These are phyloP conservation scores for Venustaconcha ellipsiformis DNA, from an alignment of 1,140 invertebrate genomes.

Conservation along the genomic window DNA sequence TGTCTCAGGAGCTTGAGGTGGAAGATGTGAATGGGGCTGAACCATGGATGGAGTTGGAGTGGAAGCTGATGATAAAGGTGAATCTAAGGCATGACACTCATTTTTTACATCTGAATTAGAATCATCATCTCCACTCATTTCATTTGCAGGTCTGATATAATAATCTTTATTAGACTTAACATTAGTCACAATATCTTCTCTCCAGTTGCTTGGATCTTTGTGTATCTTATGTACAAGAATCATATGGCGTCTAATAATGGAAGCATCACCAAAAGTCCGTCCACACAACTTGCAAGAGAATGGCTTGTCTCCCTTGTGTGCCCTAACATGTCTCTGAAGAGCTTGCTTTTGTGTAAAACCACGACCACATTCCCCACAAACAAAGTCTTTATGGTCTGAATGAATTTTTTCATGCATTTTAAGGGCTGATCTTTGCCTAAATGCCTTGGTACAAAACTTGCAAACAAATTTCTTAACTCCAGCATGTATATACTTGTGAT, in stretches of 20 bases:
- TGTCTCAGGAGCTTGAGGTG: too few relatives aligned
- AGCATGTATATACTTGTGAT: slow-evolving; percentile 51
- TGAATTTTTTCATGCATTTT: slow-evolving; percentile 61
- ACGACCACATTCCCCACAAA: slow-evolving; percentile 54
- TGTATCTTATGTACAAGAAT: slow-evolving; percentile 58
- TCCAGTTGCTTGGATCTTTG: slow-evolving; percentile 48
- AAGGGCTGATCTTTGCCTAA: slow-evolving; percentile 69
- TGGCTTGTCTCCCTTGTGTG: slow-evolving; percentile 94
- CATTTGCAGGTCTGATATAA: too few relatives aligned
- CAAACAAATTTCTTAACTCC: slow-evolving; percentile 50
- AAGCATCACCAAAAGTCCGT: slow-evolving; percentile 71
- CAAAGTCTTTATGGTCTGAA: slow-evolving; percentile 41
- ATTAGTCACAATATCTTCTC: slow-evolving; percentile 45
- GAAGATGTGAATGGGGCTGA: too few relatives aligned
- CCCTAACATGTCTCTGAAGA: slow-evolving; percentile 80
- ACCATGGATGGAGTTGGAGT: too few relatives aligned
- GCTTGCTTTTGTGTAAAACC: slow-evolving; percentile 64
- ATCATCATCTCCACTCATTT: too few relatives aligned
- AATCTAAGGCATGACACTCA: too few relatives aligned
- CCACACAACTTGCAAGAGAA: slow-evolving; percentile 76
- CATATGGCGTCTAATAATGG: slow-evolving; percentile 59
- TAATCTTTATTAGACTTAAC: too few relatives aligned
- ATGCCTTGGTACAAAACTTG: slow-evolving; percentile 75
- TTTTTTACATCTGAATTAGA: too few relatives aligned
- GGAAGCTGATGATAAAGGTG: too few relatives aligned